A percentile compares a stretch with the other conserved stretches of the same genome.
These are phyloP conservation scores for Hylaea fasciaria DNA, from an alignment of 2,888 invertebrate genomes.

Conservation along the genomic window DNA sequence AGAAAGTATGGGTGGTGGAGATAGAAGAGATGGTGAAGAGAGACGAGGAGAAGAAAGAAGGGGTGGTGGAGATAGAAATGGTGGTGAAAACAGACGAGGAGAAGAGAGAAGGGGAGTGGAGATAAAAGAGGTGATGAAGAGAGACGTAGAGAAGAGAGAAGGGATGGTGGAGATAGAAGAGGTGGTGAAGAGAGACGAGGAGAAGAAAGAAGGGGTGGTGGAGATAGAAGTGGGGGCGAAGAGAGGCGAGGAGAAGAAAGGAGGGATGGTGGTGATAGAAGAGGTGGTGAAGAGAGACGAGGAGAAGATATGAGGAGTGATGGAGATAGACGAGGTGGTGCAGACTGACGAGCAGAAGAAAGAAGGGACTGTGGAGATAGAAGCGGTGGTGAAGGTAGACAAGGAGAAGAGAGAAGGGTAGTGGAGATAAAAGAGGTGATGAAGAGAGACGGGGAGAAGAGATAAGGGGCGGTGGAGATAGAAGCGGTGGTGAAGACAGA, in stretches of 20 bases:
- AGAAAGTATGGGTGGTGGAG: no score
- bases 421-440: conserved; percentile 10
- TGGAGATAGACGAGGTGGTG: neutral
- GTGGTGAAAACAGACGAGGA: no score
- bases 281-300: neutral
- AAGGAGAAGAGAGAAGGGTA: neutral
- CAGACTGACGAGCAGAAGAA: neutral
- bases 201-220: neutral
- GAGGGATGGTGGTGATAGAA: neutral
- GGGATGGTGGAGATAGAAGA: neutral
- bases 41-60: no score
- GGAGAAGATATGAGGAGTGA: neutral
- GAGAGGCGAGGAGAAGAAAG: neutral
- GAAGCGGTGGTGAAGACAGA: neutral
- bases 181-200: neutral
- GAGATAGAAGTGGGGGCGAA: neutral
- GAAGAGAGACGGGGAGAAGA: no score
- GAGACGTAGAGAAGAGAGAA: neutral
- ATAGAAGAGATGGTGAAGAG: no score
- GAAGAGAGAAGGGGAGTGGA: no score
- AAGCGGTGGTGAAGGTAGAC: neutral
- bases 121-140: neutral
- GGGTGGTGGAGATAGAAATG: no score
- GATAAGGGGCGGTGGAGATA: no score
- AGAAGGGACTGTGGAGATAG: neutral